Base-by-base conservation (phyloP, 1,140 invertebrate species). In the Solenopsis fugax region DNA sequence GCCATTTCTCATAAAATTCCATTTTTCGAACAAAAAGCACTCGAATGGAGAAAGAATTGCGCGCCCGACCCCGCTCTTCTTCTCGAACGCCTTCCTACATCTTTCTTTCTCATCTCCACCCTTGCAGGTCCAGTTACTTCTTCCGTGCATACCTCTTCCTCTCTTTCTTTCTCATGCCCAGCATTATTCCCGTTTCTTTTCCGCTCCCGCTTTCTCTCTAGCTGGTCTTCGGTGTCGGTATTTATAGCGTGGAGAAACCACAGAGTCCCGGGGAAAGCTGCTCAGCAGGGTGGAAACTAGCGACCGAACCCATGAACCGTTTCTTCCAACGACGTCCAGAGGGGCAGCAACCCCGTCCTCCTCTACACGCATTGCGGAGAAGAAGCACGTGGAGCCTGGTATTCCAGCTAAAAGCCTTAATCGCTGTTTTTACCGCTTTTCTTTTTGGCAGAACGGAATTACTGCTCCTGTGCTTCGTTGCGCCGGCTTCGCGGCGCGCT, bases 381-480 rank as follows among this genome's bases (percentile, higher is more conserved):
- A 78, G 75, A 56, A 77, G 52, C 86, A 65, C 81, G 69, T 62
- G 73, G 62, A 69, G 18, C n/a, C 50, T 37, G 64, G 24, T 78
- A 88, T 85, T 81, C 45, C 73, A 77, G 86, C 88, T 92, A 92
- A 92, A 92, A 91, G 91, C 91, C 86, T 91, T 92, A 92, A 92
- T 89, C 91, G 89, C 77, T 73, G 60, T 85, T 82, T 85, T 82
- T 84, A 65, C 54, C 75, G 72, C 77, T 73, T 85, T 77, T 76
- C 54, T 56, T 54, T 72, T 64, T 69, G 60, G 69, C 58, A 67
- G 73, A 86, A 72, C 86, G 86, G 72, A 92, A 92, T 87, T 71
- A 87, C 72, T 76, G 65, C 56, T 84, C 69, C 80, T 60, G 62
- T 24, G 87, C 52, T 86, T 21, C 64, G 56, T 18, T 45, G 58